These are phyloP conservation scores for Grallaria varia DNA, from an alignment of 2,113 vertebrate species.

Conservation along the genomic window DNA sequence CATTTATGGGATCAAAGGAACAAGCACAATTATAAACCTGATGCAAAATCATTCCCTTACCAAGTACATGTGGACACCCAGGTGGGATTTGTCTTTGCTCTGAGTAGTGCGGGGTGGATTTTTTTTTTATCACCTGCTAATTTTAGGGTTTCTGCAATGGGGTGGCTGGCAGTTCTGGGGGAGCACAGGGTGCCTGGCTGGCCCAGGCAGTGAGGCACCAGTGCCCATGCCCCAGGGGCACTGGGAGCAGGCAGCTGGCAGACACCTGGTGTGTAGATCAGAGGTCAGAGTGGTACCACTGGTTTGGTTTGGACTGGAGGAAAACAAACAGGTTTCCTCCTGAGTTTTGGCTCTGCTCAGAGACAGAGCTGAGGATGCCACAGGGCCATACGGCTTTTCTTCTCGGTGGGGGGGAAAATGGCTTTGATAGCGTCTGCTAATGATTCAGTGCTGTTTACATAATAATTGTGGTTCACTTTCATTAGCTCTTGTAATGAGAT, in stretches of 20 bases:
- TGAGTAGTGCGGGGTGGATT: not conserved
- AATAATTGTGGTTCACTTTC: conserved; percentile 35
- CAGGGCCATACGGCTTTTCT: not conserved
- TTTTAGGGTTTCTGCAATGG: not conserved
- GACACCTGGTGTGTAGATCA: rapidly evolving
- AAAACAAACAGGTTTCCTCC: not conserved
- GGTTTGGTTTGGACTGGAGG: not conserved
- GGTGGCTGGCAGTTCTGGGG: not conserved
- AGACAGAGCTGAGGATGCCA: not conserved
- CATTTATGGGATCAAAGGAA: not conserved
- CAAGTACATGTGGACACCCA: rapidly evolving
- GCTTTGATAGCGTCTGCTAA: not conserved
- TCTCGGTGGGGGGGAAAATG: not conserved
- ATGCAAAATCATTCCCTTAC: not conserved
- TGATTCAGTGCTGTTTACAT: conserved; percentile 9
- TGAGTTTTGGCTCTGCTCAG: not conserved
- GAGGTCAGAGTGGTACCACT: not conserved
- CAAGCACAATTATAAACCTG: not conserved
- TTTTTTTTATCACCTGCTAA: not conserved
- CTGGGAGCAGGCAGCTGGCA: not conserved
- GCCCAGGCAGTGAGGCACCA: not conserved
- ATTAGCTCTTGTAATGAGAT: conserved; percentile 27
- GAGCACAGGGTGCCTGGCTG: not conserved
- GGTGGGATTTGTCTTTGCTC: not conserved
- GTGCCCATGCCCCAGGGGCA: not conserved